Base-by-base conservation (phyloP, 2,797 vertebrate species). In the Gobionotothen gibberifrons region DNA sequence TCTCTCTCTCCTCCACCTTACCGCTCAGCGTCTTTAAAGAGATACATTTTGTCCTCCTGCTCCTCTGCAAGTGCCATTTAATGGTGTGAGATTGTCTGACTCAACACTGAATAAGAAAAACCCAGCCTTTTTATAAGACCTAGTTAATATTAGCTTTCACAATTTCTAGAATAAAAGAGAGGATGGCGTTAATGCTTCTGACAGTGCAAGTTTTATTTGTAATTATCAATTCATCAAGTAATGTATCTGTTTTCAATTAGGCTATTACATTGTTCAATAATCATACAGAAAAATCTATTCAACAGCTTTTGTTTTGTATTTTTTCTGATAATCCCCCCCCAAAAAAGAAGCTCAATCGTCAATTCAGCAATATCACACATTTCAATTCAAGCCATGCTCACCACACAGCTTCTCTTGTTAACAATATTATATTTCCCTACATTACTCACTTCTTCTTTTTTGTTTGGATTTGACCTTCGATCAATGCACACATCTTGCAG, bases 1-100 rank as follows among this genome's bases (percentile, higher is more conserved):
- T 16, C 32, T 49, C 60, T 8, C 22, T 43, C 53, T 61, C 44
- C 48, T 48, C 22, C 46, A 16, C 32, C 42, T 15, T 59, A 39
- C 12, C n/a, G 22, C 52, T 74, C 52, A 4, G 14, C 22, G 32
- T 76, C 44, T 75, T 68, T 39, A 63, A 75, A 73, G 59, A 39
- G 39, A 44, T 26, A 46, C 26, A 53, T 61, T 52, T 59, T 63
- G 26, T 62, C 47, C 51, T 64, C 48, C 63, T 47, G 47, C 49
- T 26, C 5, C 32, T 10, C n/a, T 60, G 67, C n/a, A 44, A 44
- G 15, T 61, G 32, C 32, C 32, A 36, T 36, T 53, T 16, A 59
- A 15, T 26, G 12, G 14, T 9, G 49, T 39, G 16, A 67, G n/a
- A 47, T 66, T 52, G 32, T 64, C 16, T 60, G 51, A 78, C 1